These are phyloP conservation scores for Nomada ruficornis DNA, from an alignment of 2,888 invertebrate genomes.

Conservation along the genomic window DNA sequence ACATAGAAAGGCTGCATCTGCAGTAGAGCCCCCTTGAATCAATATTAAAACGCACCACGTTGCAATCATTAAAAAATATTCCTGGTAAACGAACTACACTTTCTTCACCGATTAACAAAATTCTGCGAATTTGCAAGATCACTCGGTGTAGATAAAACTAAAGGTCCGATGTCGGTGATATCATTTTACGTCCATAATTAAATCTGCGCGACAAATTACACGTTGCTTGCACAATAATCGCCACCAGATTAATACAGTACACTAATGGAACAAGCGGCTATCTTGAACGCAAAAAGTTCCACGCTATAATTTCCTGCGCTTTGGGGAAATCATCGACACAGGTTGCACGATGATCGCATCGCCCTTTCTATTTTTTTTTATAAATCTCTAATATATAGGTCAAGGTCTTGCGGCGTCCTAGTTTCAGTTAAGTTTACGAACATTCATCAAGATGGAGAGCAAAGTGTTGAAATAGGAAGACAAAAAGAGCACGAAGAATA, in stretches of 20 bases:
- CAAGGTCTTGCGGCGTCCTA: neutral
- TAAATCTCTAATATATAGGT: conserved; percentile 7
- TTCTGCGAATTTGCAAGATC: neutral
- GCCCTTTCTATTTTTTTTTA: neutral
- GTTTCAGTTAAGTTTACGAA: no score
- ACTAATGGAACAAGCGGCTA: conserved; percentile 3
- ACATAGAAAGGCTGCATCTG: neutral
- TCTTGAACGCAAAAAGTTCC: conserved; percentile 15
- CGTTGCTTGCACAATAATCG: neutral
- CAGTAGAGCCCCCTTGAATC: neutral
- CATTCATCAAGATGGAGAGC: neutral
- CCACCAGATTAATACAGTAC: conserved; percentile 3
- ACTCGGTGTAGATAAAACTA: neutral
- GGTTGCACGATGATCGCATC: neutral
- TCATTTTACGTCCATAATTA: neutral
- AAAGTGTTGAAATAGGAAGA: no score
- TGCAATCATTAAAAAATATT: neutral
- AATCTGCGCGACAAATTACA: neutral
- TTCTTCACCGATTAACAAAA: neutral
- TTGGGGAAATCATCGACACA: conserved; percentile 29
- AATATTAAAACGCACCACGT: neutral
- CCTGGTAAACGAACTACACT: neutral
- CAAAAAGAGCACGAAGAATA: neutral
- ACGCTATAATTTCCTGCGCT: conserved; percentile 31
- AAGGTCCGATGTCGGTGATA: conserved; percentile 3